Conservation (phyloP, 1,140 invertebrate species). For the Euwallacea similis region DNA sequence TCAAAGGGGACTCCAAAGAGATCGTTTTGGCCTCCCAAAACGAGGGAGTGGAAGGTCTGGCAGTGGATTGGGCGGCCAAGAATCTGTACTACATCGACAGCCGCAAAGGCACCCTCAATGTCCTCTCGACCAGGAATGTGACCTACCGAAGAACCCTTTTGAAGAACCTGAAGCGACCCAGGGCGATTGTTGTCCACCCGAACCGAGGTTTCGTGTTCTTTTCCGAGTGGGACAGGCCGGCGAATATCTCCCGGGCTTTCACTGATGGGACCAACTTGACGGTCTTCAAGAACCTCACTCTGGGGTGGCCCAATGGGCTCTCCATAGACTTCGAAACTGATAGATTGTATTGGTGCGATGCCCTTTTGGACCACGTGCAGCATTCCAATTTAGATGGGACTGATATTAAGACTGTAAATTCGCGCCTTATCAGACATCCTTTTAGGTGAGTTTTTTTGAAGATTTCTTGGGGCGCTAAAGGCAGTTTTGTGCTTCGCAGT, state of each 20-base stretch:
- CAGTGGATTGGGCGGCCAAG: slow-evolving; percentile 96
- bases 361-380: slow-evolving; percentile 92
- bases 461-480: not conserved
- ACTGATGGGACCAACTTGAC: slow-evolving; percentile 84
- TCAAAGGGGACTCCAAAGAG: slow-evolving; percentile 85
- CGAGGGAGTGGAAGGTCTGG: slow-evolving; percentile 95
- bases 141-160: slow-evolving; percentile 82
- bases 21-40: slow-evolving; percentile 95
- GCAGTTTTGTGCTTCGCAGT: slow-evolving; percentile 21
- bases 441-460: slow-evolving; percentile 66
- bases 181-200: slow-evolving; percentile 95
- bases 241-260: slow-evolving; percentile 89
- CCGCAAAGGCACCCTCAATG: slow-evolving; percentile 92
- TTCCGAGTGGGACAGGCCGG: slow-evolving; percentile 94
- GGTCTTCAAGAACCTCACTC: slow-evolving; percentile 88
- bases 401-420: slow-evolving; percentile 89
- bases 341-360: slow-evolving; percentile 94
- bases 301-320: slow-evolving; percentile 95
- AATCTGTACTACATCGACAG: slow-evolving; percentile 99
- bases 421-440: slow-evolving; percentile 87
- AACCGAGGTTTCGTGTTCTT: slow-evolving; percentile 93
- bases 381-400: slow-evolving; percentile 92
- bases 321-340: slow-evolving; percentile 88
- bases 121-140: slow-evolving; percentile 84
- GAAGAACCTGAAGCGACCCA: slow-evolving; percentile 85